Percentiles rank a stretch among this genome's conserved stretches.
phyloP scores from a whole-genome alignment of 1,140 invertebrate genomes.

The Monomorium pharaonis region DNA sequence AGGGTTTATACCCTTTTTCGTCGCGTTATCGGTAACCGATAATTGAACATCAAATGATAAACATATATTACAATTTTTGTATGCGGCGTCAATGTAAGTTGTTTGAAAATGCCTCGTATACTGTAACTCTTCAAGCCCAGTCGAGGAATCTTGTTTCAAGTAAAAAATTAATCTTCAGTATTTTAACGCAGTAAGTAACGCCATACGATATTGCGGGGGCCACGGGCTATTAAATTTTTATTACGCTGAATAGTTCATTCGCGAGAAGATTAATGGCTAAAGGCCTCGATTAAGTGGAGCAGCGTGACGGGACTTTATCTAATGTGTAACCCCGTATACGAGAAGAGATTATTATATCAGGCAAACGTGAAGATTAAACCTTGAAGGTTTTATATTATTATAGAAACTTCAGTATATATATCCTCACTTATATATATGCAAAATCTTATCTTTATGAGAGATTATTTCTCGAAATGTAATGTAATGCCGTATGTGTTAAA shows the following conservation, averaged over 20 bases:
- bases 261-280: conserved; percentile 30
- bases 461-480: conserved; percentile 11
- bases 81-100: not conserved
- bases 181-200: not conserved
- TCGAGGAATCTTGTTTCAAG: not conserved
- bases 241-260: conserved; percentile 24
- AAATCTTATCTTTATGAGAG: not conserved
- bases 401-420: conserved; percentile 12
- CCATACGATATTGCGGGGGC: not conserved
- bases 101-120: not conserved
- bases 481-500: not conserved
- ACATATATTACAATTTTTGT: not conserved
- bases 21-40: not conserved
- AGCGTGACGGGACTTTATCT: conserved; percentile 37
- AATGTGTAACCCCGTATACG: conserved; percentile 5
- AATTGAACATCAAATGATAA: not conserved
- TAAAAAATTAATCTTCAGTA: not conserved
- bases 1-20: not conserved
- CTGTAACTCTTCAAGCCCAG: not conserved
- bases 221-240: conserved; percentile 32
- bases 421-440: not conserved
- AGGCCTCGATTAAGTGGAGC: conserved; percentile 31
- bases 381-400: conserved; percentile 29
- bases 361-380: conserved; percentile 15
- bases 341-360: conserved; percentile 20